phyloP scores from a whole-genome alignment of 2,113 vertebrate genomes.

The Melanerpes aurifrons region DNA sequence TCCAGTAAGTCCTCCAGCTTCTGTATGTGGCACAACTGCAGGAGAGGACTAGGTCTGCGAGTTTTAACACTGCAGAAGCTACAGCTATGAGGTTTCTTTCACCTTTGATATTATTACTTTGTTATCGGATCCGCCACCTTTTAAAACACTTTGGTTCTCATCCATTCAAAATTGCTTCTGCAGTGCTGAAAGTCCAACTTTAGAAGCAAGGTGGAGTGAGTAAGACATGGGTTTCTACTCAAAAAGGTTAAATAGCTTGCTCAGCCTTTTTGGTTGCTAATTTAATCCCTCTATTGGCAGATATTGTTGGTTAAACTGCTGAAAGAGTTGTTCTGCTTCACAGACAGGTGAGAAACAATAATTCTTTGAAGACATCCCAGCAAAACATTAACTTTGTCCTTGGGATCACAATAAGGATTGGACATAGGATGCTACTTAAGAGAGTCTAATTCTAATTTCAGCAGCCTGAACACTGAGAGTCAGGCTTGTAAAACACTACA shows the following conservation, averaged over 20 bases:
- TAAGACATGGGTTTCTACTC: neutral
- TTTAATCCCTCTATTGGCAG: neutral
- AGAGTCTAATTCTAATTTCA: neutral
- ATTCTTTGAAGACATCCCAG: neutral
- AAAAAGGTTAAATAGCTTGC: neutral
- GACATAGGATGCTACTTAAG: neutral
- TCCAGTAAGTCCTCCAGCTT: neutral
- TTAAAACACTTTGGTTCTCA: neutral
- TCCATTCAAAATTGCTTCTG: neutral
- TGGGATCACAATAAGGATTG: neutral
- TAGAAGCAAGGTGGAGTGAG: neutral
- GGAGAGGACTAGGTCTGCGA: neutral
- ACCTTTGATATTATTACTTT: neutral
- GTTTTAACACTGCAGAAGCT: neutral
- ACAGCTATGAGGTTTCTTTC: neutral
- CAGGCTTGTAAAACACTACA: neutral
- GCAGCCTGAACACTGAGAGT: neutral
- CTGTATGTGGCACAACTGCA: neutral
- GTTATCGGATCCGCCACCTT: neutral
- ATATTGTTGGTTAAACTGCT: slow-evolving; percentile 15
- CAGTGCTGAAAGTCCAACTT: neutral
- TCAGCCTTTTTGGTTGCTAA: neutral
- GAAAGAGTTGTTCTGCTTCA: neutral
- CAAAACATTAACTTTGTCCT: neutral
- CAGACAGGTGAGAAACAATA: neutral